Conservation (phyloP, 2,888 invertebrate species). For the Endomychus coccineus region DNA sequence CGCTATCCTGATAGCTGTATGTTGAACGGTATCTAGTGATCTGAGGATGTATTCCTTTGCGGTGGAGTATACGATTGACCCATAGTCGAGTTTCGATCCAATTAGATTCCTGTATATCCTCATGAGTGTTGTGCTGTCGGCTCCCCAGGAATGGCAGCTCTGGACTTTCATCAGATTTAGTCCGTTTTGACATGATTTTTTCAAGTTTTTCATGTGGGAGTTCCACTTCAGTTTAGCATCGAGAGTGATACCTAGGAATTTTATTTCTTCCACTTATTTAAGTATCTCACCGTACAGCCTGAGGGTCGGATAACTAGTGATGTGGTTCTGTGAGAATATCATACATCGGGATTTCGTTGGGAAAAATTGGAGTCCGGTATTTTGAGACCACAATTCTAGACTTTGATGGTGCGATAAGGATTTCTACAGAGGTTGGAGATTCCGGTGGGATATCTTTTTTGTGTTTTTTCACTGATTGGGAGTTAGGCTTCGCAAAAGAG, state of each 20-base stretch:
- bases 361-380: constrained; percentile 6
- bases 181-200: constrained; percentile 10
- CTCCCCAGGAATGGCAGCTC: constrained; percentile 16
- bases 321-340: constrained; percentile 5
- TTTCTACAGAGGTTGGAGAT: not conserved
- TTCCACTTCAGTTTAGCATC: constrained; percentile 15
- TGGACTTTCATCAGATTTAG: constrained; percentile 18
- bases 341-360: constrained; percentile 7
- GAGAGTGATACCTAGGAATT: constrained; percentile 7
- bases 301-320: not conserved
- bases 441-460: too few species aligned
- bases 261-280: constrained; percentile 7
- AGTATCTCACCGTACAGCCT: constrained; percentile 1
- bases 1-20: constrained; percentile 14
- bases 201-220: constrained; percentile 11
- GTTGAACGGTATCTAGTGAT: constrained; percentile 16
- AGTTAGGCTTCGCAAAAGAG: too few species aligned
- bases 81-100: constrained; percentile 22
- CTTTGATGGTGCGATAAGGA: constrained; percentile 2
- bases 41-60: constrained; percentile 11
- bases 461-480: too few species aligned
- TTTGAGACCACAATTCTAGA: constrained; percentile 5
- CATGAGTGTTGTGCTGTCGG: constrained; percentile 10
- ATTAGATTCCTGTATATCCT: constrained; percentile 15
- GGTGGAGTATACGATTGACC: constrained; percentile 22